Evolutionary conservation across 2,113 vertebrate species (phyloP).

Genomic region (Dermatemys mawii): DNA sequence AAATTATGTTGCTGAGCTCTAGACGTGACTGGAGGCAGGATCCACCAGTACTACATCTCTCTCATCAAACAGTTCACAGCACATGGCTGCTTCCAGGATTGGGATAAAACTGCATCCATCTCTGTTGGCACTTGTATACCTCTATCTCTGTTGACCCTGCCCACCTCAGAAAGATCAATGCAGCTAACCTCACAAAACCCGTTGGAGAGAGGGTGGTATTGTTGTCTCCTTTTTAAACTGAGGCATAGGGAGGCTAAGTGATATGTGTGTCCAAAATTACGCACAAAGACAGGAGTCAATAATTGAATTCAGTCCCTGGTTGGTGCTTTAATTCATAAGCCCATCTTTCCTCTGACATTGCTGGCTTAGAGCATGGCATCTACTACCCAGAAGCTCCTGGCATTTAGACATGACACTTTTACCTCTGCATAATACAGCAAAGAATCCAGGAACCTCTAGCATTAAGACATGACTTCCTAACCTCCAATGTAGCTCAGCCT

Average conservation of each 20-base stretch:
- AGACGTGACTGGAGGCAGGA: background rate
- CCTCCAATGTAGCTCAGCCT: background rate
- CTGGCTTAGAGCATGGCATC: background rate
- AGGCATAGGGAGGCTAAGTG: background rate
- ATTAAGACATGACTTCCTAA: rapidly evolving
- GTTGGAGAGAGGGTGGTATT: background rate
- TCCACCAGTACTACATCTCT: background rate
- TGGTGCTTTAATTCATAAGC: background rate
- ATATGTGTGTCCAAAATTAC: background rate
- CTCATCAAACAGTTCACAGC: background rate
- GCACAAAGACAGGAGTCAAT: background rate
- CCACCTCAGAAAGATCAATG: rapidly evolving
- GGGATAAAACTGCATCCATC: background rate
- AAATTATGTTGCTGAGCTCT: background rate
- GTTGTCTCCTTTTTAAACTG: background rate
- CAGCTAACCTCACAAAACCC: background rate
- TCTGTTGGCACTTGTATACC: background rate
- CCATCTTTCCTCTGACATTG: background rate
- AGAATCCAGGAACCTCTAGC: no score
- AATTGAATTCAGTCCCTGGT: background rate
- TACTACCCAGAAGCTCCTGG: background rate
- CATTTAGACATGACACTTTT: background rate
- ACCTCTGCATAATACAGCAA: background rate
- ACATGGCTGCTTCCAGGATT: background rate
- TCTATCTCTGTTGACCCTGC: background rate